phyloP scores from a whole-genome alignment of 1,140 invertebrate species.

The Lasioglossum albipes region DNA sequence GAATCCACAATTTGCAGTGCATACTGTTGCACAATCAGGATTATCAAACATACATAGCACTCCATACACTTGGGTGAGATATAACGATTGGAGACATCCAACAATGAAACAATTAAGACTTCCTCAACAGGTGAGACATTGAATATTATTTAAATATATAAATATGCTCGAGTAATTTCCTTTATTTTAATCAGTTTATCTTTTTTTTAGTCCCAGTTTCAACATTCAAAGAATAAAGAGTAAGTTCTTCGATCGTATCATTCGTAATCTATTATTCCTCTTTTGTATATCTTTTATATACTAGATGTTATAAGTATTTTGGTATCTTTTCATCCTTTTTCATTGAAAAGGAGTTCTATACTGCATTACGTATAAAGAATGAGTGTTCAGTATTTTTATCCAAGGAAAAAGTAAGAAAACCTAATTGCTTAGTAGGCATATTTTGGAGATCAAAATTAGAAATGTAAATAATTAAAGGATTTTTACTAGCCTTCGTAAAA shows the following conservation, averaged over 20 bases:
- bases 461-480: constrained; percentile 28
- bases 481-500: neutral
- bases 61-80: constrained; percentile 49
- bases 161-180: neutral
- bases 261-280: neutral
- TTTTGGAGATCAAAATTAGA: constrained; percentile 44
- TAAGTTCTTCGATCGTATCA: constrained; percentile 19
- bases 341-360: constrained; percentile 37
- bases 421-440: constrained; percentile 58
- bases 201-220: constrained; percentile 24
- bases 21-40: constrained; percentile 42
- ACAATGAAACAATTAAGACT: constrained; percentile 56
- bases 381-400: constrained; percentile 28
- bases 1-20: constrained; percentile 51
- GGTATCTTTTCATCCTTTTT: constrained; percentile 20
- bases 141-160: neutral
- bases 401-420: constrained; percentile 28
- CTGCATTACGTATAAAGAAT: constrained; percentile 26
- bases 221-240: constrained; percentile 33
- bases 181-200: constrained; percentile 7
- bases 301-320: constrained; percentile 23
- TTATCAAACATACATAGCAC: constrained; percentile 37
- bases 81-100: constrained; percentile 62
- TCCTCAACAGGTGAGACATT: constrained; percentile 57
- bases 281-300: constrained; percentile 8